Base-by-base conservation (phyloP, 1,140 invertebrate genomes). In the Vollenhovia emeryi region DNA sequence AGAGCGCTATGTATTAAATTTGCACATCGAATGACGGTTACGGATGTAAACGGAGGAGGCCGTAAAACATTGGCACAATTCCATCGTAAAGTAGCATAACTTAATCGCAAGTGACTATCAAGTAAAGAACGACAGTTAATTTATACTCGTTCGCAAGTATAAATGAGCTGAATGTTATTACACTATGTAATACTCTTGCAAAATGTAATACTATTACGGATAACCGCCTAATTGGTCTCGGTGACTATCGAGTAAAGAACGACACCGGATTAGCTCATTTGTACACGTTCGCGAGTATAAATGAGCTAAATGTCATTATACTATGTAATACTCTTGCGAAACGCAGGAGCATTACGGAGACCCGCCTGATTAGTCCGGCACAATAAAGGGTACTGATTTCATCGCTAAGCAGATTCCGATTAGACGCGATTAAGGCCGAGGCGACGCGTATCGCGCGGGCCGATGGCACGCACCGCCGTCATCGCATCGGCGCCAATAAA, bases 401-500 rank as follows among this genome's bases (percentile, higher is more conserved):
- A n/a, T 68, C 13, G 36, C 48, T n/a, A 13, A 21, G 43, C 1
- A n/a, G 4, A 30, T 45, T 27, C 36, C 8, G 62, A 87, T 87
- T 64, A 52, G 18, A 45, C 15, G 40, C 13, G 33, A 48, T 82
- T 79, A 87, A 52, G 50, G n/a, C 43, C 50, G 36, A 57, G 18
- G 45, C 18, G 50, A 33, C 33, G 52, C 62, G 18, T 60, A 57
- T 55, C 64, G 64, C 64, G 64, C 40, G 13, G 48, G 24, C 48
- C 21, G 21, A 11, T 15, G 27, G 15, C 24, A 52, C 48, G 59
- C 11, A 64, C 24, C 24, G 48, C 15, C 48, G 48, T 4, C 78
- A 78, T 71, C 50, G 68, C 83, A 89, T 90, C 88, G 89, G 73
- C 90, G 86, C 85, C 91, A 88, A 93, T 93, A 91, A 93, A 92